Base-by-base conservation (phyloP, 2,888 invertebrate genomes). In the Punctoribates punctum region DNA sequence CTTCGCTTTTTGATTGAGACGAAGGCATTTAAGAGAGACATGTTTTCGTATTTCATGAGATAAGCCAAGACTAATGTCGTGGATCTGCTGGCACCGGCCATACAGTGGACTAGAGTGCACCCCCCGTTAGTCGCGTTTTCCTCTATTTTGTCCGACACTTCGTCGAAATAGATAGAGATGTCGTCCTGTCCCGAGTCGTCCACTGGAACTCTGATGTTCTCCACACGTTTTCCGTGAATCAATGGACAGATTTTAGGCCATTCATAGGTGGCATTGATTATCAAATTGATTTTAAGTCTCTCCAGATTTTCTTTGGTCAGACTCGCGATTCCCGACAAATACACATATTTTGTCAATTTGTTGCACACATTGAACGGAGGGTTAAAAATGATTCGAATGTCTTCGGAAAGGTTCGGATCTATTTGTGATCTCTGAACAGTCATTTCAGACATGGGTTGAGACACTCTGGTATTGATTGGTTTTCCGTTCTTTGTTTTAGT, bases 21-120 rank as follows among this genome's bases (percentile, higher is more conserved):
- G 84, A 91, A 94, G 5, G 95, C 92, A 79, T 91, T 89, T 5
- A 89, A 87, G n/a, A 96, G 86, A 9, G 88, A 88, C 88, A 94
- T 89, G 78, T 88, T 87, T 79, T 89, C 88, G 85, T 93, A 89
- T 84, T 94, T 94, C 85, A 94, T 90, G 48, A 96, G 87, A 84
- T 94, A 95, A n/a, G 92, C 79, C 15, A 79, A 57, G n/a, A 78
- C 78, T 17, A 79, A 73, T 34, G 79, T 73, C n/a, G 79, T 78
- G 25, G 79, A 79, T 4, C 95, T 87, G 80, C 92, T 92, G 4
- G 94, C 91, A 0, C 95, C 95, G 0, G 94, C 94, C 1, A 94
- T 91, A 82, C 95, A 96, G 82, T 95, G 94, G 0, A 96, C 90
- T 79, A 95, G 83, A 0, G 90, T 90, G 78, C 88, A 87, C 57